Evolutionary conservation across 1,140 invertebrate species (phyloP).

Genomic region (Zaprionus tsacasi): DNA sequence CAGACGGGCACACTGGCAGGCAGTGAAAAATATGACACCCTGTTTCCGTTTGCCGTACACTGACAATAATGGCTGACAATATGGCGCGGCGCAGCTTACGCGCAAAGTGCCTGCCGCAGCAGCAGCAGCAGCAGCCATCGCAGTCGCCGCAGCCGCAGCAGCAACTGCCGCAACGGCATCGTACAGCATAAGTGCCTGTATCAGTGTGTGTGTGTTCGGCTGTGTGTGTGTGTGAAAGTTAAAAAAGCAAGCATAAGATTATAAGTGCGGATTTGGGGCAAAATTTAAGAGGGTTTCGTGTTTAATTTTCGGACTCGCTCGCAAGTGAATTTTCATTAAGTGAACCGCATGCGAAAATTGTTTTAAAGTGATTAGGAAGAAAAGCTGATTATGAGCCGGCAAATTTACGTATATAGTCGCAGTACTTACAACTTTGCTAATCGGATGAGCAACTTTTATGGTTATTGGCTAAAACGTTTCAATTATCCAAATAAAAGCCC

Average conservation of each 20-base stretch:
- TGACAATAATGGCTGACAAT: conserved; percentile 78
- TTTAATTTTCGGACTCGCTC: conserved; percentile 37
- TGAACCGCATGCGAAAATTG: conserved; percentile 68
- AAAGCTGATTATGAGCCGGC: not conserved
- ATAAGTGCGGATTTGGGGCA: conserved; percentile 75
- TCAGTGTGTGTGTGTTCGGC: not conserved
- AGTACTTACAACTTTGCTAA: not conserved
- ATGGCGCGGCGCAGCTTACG: conserved; percentile 74
- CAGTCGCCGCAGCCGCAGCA: conserved; percentile 1
- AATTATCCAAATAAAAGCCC: not conserved
- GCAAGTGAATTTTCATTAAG: conserved; percentile 76
- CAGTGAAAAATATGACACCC: conserved; percentile 74
- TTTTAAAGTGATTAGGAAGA: conserved; percentile 69
- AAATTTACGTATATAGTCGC: not conserved
- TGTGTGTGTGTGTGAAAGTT: conserved; percentile 29
- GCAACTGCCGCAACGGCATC: conserved; percentile 2
- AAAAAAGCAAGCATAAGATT: conserved; percentile 60
- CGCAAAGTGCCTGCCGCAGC: conserved; percentile 70
- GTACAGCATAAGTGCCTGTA: conserved; percentile 15
- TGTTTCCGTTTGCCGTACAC: conserved; percentile 71
- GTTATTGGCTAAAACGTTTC: conserved; percentile 1
- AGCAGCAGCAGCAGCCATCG: conserved; percentile 18
- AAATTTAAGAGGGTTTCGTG: conserved; percentile 69
- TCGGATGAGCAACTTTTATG: conserved; percentile 1
- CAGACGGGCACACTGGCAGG: conserved; percentile 12